Evolutionary conservation across 1,140 invertebrate genomes (phyloP), one percentile per base, ranked within the genome.

Genomic region (Homarus americanus): DNA sequence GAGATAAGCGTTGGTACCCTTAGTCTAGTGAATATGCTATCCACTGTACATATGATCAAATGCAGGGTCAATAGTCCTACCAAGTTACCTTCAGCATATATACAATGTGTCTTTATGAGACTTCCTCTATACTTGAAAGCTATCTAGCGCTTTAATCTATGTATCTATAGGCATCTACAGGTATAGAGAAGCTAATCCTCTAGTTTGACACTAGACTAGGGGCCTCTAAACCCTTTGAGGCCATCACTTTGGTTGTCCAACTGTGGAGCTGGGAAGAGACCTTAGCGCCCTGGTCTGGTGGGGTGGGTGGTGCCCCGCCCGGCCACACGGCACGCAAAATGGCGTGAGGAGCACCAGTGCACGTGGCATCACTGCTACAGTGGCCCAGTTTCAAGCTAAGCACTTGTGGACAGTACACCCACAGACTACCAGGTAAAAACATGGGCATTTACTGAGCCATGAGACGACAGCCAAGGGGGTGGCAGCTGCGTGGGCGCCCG

Each of bases 131-230:
- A 85, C 89, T 91, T 91, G 89, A 91, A 89, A 91, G 89, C 89
- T 91, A 91, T 85, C 89, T 91, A 91, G 89, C 89, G 78, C 76
- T 91, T 80, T 86, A 86, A 85, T 85, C 89, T 91, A 91, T 84
- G 53, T 85, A 91, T 91, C 89, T 91, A 91, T 91, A 91, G 89
- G 89, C 89, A 91, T 91, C 89, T 91, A 91, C 89, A 91, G 82
- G 82, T 91, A 91, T 85, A 91, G 89, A 91, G 89, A 91, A 91
- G 89, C 89, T 91, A 91, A 79, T 85, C 75, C 83, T 91, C 89
- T 91, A 85, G 89, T 91, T 91, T 91, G 89, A 91, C 89, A 91
- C 89, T 91, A 91, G 89, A 91, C 89, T 91, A 91, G 83, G 87
- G 89, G 82, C 89, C 89, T 85, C 89, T 69, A 44, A 91, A 91